Conservation (phyloP, 35 echinoderm and acorn worm species). For the Ophiothrix spiculata region DNA sequence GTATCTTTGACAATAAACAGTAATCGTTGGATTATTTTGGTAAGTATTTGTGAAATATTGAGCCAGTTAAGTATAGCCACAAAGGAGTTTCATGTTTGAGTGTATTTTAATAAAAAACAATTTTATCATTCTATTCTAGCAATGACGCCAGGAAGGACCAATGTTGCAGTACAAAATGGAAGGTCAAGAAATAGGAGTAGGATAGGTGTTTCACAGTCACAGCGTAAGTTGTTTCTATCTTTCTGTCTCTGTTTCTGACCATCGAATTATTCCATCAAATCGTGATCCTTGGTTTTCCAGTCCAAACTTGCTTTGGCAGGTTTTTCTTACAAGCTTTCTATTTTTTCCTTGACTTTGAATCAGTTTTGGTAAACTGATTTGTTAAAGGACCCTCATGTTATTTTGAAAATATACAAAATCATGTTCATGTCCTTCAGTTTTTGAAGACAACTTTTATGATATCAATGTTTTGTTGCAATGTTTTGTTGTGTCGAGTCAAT, state of each 20-base stretch:
- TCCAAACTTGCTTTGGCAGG: too few species aligned
- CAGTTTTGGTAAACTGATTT: too few species aligned
- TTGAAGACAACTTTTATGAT: too few species aligned
- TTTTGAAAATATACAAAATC: too few species aligned
- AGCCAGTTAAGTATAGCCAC: not conserved
- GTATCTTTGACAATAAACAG: not conserved
- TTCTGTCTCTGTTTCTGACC: not conserved
- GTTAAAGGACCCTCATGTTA: too few species aligned
- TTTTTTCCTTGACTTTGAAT: too few species aligned
- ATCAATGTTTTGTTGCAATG: too few species aligned
- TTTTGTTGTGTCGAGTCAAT: too few species aligned
- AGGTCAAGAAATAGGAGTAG: conserved; percentile 56
- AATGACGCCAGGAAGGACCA: conserved; percentile 32
- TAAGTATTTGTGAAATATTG: not conserved
- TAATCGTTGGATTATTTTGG: not conserved
- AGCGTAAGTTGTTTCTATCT: conserved; percentile 69
- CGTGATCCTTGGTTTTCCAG: too few species aligned
- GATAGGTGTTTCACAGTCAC: conserved; percentile 92
- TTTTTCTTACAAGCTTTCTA: too few species aligned
- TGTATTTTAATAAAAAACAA: not conserved
- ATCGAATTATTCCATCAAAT: too few species aligned
- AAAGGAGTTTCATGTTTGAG: not conserved
- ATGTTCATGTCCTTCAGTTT: too few species aligned
- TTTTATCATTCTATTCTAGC: conserved; percentile 34
- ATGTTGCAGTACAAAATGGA: conserved; percentile 53